Evolutionary conservation across 1,140 invertebrate genomes (phyloP).

Genomic region (Chironomus tepperi): DNA sequence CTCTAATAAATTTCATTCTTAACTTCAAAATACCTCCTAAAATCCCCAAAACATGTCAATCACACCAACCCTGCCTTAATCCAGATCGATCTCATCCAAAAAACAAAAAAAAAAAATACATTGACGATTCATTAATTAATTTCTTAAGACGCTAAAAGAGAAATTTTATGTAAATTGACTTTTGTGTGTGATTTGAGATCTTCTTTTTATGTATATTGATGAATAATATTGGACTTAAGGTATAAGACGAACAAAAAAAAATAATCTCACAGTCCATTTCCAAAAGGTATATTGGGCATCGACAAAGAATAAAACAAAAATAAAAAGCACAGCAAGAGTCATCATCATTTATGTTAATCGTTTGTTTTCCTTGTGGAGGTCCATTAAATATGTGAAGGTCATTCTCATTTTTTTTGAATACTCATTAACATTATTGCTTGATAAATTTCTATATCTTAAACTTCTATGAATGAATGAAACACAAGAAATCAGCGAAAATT

Average conservation of each 20-base stretch:
- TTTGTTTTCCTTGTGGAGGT: background rate
- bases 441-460: background rate
- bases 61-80: background rate
- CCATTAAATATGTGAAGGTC: background rate
- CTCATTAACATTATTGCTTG: background rate
- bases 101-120: background rate
- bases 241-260: background rate
- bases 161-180: slow-evolving; percentile 22
- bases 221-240: no score
- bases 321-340: slow-evolving; percentile 3
- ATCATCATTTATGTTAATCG: slow-evolving; percentile 7
- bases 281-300: background rate
- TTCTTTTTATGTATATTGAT: no score
- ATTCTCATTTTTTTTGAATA: background rate
- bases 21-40: no score
- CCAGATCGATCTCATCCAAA: background rate
- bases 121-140: slow-evolving; percentile 18
- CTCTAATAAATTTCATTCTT: no score
- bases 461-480: background rate
- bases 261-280: background rate
- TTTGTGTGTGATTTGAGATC: no score
- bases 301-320: background rate
- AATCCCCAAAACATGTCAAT: no score
- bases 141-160: slow-evolving; percentile 22
- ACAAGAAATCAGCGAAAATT: no score